Evolutionary conservation across 2,113 vertebrate genomes (phyloP), one percentile per base, ranked within the genome.

Genomic region (Azemiops feae): DNA sequence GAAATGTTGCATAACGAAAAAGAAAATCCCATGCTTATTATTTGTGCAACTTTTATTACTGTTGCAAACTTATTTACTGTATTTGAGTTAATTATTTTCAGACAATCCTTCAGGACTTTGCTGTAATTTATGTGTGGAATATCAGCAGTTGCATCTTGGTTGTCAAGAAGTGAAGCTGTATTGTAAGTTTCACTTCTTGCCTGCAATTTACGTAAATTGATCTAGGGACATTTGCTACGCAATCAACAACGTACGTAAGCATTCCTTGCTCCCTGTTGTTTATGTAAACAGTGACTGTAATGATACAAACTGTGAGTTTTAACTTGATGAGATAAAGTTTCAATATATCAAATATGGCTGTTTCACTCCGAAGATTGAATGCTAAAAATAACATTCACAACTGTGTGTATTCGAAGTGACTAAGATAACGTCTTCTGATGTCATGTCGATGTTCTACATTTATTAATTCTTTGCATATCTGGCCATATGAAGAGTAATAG

Each of bases 181-280:
- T 53, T 89, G 50, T 81, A 43, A 39, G 53, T 92, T 92, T 74
- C 34, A 88, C 45, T 87, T 52, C 1, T 34, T 45, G 74, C 43
- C 39, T 91, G 60, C 91, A 89, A 89, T 88, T 81, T 92, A 89
- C 87, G 87, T 55, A 92, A 74, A 92, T 45, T 45, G 50, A 47
- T 92, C 50, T 89, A 34, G 45, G 88, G 50, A 89, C 85, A 92
- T 54, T 89, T 74, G 16, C 34, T 89, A 55, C 9, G 60, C 92
- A 92, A 53, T 53, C 50, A 57, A 27, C 60, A 55, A 47, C 47
- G 74, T 89, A 89, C 52, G 25, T 74, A 92, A 89, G 34, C 87
- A 88, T 87, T 69, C 34, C 14, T 74, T 92, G 47, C 60, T 92
- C 50, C 64, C 39, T 81, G 60, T 39, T 45, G 34, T 92, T 92